These are phyloP conservation scores for Cladorhizidae sp. DNA, from an alignment of 37 sponge, comb jelly and placozoan species.

Conservation along the genomic window DNA sequence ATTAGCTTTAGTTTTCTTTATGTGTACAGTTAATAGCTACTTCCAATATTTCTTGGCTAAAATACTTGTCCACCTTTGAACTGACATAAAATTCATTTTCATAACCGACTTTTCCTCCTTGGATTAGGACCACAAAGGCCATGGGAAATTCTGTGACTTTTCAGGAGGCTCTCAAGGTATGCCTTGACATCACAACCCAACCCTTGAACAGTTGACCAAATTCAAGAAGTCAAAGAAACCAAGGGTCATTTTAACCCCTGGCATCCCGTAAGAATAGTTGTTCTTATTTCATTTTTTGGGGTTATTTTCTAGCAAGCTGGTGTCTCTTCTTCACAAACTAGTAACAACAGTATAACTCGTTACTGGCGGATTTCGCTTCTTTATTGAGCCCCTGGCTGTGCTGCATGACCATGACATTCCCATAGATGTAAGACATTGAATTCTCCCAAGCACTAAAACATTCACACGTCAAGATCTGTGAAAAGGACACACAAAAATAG, in stretches of 20 bases:
- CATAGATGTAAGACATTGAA: too few relatives aligned
- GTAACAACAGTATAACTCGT: slow-evolving; percentile 80
- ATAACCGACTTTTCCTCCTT: too few relatives aligned
- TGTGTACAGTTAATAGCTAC: too few relatives aligned
- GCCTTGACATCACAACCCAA: slow-evolving; percentile 82
- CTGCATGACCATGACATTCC: too few relatives aligned
- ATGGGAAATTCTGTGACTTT: slow-evolving; percentile 86
- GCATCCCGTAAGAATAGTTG: slow-evolving; percentile 25
- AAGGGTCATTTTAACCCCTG: slow-evolving; percentile 36
- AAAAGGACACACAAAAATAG: too few relatives aligned
- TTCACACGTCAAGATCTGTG: too few relatives aligned
- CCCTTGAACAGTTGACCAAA: slow-evolving; percentile 30
- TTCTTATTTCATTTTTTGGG: slow-evolving; percentile 15
- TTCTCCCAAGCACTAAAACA: too few relatives aligned
- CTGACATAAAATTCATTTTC: too few relatives aligned
- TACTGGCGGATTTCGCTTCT: slow-evolving; percentile 83
- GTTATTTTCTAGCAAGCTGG: slow-evolving; percentile 60
- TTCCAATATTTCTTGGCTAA: too few relatives aligned
- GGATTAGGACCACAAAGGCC: slow-evolving; percentile 72
- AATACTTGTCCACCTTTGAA: background rate
- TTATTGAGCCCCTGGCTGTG: slow-evolving; percentile 81
- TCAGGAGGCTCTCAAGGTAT: slow-evolving; percentile 62
- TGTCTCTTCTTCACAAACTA: slow-evolving; percentile 47
- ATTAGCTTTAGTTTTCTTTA: too few relatives aligned
- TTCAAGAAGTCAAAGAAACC: slow-evolving; percentile 5